A percentile compares a stretch with the other conserved stretches of the same genome.
These are phyloP conservation scores for Mercenaria mercenaria DNA, from an alignment of 1,140 invertebrate species.

Conservation along the genomic window DNA sequence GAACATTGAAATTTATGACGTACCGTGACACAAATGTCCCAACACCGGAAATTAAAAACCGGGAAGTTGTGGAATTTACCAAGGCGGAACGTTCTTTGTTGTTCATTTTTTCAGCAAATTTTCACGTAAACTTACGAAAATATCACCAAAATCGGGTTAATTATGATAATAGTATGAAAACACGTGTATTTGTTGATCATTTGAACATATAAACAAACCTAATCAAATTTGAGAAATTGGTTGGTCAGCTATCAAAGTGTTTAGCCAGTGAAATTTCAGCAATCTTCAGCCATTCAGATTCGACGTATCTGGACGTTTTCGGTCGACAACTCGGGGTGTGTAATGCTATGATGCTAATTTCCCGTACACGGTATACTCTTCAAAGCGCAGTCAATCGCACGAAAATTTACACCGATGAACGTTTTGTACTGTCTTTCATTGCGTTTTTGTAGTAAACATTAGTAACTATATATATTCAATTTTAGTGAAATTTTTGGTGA, in stretches of 20 bases:
- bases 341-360: neutral
- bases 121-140: neutral
- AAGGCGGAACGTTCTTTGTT: constrained; percentile 37
- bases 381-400: neutral
- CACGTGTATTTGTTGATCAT: constrained; percentile 79
- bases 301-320: constrained; percentile 4
- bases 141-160: neutral
- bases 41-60: constrained; percentile 7
- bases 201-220: constrained; percentile 83
- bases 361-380: neutral
- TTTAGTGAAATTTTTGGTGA: no score
- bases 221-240: constrained; percentile 83
- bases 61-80: constrained; percentile 27
- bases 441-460: no score
- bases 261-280: constrained; percentile 84
- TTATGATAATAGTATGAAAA: constrained; percentile 46
- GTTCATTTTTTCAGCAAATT: constrained; percentile 7
- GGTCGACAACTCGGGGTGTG: neutral
- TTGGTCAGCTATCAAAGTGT: constrained; percentile 81
- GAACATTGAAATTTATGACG: no score
- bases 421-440: no score
- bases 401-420: no score
- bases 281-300: constrained; percentile 79
- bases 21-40: no score
- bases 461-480: no score